A percentile compares a stretch with the other conserved stretches of the same genome.
These are phyloP conservation scores for Craseonycteris thonglongyai DNA, from an alignment of 2,113 vertebrate genomes.

Conservation along the genomic window DNA sequence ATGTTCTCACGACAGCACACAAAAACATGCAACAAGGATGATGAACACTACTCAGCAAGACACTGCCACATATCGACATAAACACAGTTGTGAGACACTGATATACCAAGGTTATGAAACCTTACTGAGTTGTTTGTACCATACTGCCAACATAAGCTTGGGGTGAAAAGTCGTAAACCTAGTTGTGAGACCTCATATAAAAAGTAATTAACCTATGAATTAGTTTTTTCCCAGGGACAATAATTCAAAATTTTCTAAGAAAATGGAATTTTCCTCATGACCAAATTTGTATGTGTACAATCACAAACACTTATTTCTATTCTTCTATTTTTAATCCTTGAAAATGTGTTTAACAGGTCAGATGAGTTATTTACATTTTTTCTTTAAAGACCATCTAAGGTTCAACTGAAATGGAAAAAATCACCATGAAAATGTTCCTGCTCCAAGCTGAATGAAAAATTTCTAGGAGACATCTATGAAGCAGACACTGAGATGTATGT, in stretches of 20 bases:
- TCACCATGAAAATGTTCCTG: neutral
- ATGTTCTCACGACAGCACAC: no score
- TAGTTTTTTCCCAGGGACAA: neutral
- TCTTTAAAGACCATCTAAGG: neutral
- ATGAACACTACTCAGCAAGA: no score
- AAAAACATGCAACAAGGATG: no score
- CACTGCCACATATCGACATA: no score
- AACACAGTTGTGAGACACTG: no score
- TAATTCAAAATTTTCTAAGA: neutral
- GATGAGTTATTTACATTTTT: neutral
- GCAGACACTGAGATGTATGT: neutral
- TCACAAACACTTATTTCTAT: neutral
- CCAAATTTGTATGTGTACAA: neutral
- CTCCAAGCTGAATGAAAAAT: neutral
- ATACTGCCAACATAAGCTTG: no score
- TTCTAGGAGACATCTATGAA: neutral
- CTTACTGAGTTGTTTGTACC: no score
- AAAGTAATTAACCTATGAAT: neutral
- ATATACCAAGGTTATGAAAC: no score
- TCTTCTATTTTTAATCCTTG: neutral
- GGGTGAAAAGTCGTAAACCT: no score
- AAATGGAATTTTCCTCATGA: neutral
- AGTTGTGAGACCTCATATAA: no score
- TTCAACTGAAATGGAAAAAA: neutral
- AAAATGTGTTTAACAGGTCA: neutral